Conservation (phyloP, 2,888 invertebrate genomes). For the Oscheius sp. region DNA sequence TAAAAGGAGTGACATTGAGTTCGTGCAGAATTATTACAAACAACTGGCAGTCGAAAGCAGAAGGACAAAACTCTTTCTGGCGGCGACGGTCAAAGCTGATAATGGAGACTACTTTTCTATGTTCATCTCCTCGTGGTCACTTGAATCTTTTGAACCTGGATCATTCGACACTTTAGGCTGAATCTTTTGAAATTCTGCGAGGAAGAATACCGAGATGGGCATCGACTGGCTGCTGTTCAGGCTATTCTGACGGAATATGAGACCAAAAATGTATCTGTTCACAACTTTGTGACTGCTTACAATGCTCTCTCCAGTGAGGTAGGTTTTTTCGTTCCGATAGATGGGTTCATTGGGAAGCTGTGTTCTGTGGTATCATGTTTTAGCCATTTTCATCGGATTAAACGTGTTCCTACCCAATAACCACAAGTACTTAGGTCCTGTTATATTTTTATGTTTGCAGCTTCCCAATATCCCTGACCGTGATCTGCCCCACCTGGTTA, state of each 20-base stretch:
- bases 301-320: slow-evolving; percentile 26
- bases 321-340: neutral
- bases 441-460: neutral
- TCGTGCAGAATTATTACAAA: neutral
- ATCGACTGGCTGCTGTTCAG: slow-evolving; percentile 13
- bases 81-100: neutral
- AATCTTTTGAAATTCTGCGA: slow-evolving; percentile 7
- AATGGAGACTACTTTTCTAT: neutral
- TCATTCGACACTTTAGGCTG: slow-evolving; percentile 17
- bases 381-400: too few species aligned
- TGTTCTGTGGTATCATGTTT: too few species aligned
- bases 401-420: too few species aligned
- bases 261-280: slow-evolving; percentile 5
- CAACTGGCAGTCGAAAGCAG: neutral
- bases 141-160: neutral
- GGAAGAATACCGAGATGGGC: neutral
- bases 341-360: too few species aligned
- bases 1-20: neutral
- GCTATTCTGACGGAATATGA: slow-evolving; percentile 9
- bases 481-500: neutral
- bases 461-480: neutral
- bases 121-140: slow-evolving; percentile 12
- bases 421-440: too few species aligned
- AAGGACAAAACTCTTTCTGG: slow-evolving; percentile 1
- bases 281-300: slow-evolving; percentile 24